Evolutionary conservation across 2,113 vertebrate species (phyloP), one percentile per base, ranked within the genome.

Genomic region (Mormoops blainvillei): DNA sequence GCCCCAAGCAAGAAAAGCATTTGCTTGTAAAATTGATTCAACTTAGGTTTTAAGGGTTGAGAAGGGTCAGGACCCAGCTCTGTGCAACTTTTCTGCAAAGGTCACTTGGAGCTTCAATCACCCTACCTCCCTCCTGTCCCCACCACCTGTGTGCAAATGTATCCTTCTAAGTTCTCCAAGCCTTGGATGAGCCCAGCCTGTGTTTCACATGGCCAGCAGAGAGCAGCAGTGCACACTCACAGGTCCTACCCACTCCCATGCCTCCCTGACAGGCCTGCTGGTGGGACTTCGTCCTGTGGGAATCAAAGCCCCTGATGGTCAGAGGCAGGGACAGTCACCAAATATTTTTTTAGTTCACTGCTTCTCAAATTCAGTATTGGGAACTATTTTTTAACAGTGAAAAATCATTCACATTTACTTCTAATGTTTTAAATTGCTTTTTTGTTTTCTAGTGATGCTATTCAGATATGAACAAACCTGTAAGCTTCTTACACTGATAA

Each of bases 161-260:
- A 2, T 43, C 8, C 7, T 56, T 58, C 41, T n/a, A 20, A 13
- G 26, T 31, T 63, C 26, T 14, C 10, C 24, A 43, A 43, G 36
- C 24, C 31, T 14, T 7, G 50, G 9, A 10, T 4, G 65, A 77
- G 24, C 15, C 33, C 52, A 20, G 24, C 36, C 14, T 18, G 15
- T 61, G 81, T 61, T 87, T 22, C 58, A 0, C 2, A 4, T 6
- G 68, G 48, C 85, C 97, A 87, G 85, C 24, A 97, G 97, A 94
- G 96, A 85, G 94, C 96, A 96, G 97, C 81, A 97, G 68, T 95
- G 45, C 26, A 94, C 80, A 45, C 63, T 11, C 89, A 16, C 87
- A 92, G 38, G 12, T 52, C 14, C 28, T 78, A 22, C 26, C 88
- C 13, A 24, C 20, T 56, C 28, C 14, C 24, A 4, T 10, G 10